Base-by-base conservation (phyloP, 2,888 invertebrate species). In the Amphipoea oculea region DNA sequence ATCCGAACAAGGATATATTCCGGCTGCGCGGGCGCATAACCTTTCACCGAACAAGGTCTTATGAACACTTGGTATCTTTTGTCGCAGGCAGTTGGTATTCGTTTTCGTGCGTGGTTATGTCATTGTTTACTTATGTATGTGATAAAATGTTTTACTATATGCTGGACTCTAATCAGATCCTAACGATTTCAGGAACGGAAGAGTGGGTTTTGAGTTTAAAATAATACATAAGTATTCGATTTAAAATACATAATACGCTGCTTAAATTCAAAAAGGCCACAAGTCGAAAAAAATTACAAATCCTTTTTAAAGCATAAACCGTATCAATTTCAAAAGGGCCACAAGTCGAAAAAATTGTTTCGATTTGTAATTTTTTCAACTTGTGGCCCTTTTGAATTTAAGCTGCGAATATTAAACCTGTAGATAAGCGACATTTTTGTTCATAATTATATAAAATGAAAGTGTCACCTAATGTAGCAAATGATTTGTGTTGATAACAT, bases 31-130 rank as follows among this genome's bases (percentile, higher is more conserved):
- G 78, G 88, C 85, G 87, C 84, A 72, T 86, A 89, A 90, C 90
- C 91, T 91, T 90, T 91, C 89, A 90, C 90, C 71, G 80, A 42
- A 70, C 89, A 86, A 90, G 89, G 90, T 84, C 76, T 86, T 65
- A 54, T n/a, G 54, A 75, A 57, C 62, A 70, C 45, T 57, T 71
- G 70, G 70, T 86, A 62, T 57, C 23, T 57, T 82, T 66, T 85
- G 81, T 84, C 84, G 65, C 54, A 60, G 40, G 36, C 20, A 20
- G 2, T 62, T 36, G 4, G 14, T 63, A 40, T 60, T 73, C 12
- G 40, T 78, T 36, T 78, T 36, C 69, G 2, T 48, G n/a, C n/a
- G 17, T 74, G 40, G n/a, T 66, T 74, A 63, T 63, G 36, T 62
- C 23, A 83, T 73, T 65, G 17, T 80, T 36, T 45, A n/a, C 5